These are phyloP conservation scores for Mystacides longicornis DNA, from an alignment of 2,888 invertebrate species.

Conservation along the genomic window DNA sequence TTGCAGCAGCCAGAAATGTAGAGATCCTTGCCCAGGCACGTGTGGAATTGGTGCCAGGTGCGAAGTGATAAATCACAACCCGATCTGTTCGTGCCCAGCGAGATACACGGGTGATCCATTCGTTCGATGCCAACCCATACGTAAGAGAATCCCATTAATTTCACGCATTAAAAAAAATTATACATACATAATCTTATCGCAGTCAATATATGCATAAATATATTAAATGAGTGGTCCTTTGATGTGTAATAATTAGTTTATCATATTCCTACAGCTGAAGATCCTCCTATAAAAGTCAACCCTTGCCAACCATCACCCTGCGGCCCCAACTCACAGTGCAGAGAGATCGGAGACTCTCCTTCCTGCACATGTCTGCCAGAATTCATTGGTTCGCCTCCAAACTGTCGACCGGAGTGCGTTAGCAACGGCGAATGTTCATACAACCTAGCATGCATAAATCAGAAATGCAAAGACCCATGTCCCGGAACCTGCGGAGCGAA, in stretches of 20 bases:
- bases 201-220: neutral
- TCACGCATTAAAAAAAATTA: too few species aligned
- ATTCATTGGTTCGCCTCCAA: constrained; percentile 57
- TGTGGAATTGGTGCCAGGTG: constrained; percentile 71
- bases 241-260: neutral
- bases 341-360: constrained; percentile 60
- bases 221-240: too few species aligned
- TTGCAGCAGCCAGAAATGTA: constrained; percentile 72
- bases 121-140: constrained; percentile 52
- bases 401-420: constrained; percentile 66
- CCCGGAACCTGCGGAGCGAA: constrained; percentile 66
- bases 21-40: constrained; percentile 75
- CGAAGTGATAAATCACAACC: constrained; percentile 72
- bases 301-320: constrained; percentile 60
- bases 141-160: constrained; percentile 33
- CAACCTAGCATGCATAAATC: constrained; percentile 69
- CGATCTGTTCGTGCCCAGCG: constrained; percentile 66
- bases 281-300: constrained; percentile 35
- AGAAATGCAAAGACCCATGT: constrained; percentile 74
- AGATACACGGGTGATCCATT: constrained; percentile 71
- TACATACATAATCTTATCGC: too few species aligned
- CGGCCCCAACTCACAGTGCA: constrained; percentile 69
- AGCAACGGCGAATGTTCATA: constrained; percentile 68
- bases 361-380: constrained; percentile 51
- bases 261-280: constrained; percentile 31